phyloP scores from a whole-genome alignment of 2,888 invertebrate genomes.

The Hesperia comma region DNA sequence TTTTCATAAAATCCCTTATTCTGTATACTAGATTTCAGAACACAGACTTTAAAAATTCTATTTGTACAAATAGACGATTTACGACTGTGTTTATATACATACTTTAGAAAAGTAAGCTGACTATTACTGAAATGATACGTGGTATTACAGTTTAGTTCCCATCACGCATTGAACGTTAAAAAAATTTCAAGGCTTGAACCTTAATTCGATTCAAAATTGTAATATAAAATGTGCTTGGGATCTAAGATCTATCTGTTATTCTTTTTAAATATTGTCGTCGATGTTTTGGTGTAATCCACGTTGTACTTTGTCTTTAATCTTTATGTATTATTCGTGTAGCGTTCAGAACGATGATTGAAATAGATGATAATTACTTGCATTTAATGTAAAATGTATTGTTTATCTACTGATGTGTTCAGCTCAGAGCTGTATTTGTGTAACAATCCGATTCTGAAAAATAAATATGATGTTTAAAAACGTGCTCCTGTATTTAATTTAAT shows the following conservation, averaged over 20 bases:
- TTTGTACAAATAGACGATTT: slow-evolving; percentile 21
- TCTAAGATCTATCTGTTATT: slow-evolving; percentile 21
- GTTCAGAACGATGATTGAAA: slow-evolving; percentile 60
- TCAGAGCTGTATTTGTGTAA: slow-evolving; percentile 62
- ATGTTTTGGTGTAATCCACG: slow-evolving; percentile 24
- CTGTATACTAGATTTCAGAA: slow-evolving; percentile 29
- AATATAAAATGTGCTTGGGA: slow-evolving; percentile 12
- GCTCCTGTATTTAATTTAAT: slow-evolving; percentile 2
- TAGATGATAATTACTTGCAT: slow-evolving; percentile 44
- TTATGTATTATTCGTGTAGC: slow-evolving; percentile 49
- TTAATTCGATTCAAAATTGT: background rate
- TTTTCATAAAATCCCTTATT: slow-evolving; percentile 35
- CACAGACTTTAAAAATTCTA: slow-evolving; percentile 27
- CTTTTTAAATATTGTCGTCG: background rate
- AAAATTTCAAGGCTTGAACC: background rate
- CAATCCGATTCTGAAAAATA: slow-evolving; percentile 42
- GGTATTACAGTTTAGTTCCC: background rate
- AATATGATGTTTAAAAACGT: slow-evolving; percentile 60
- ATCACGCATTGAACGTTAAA: background rate
- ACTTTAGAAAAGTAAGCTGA: slow-evolving; percentile 12
- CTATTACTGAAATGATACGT: background rate
- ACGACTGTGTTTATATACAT: slow-evolving; percentile 18
- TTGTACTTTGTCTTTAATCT: slow-evolving; percentile 14
- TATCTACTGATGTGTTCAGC: slow-evolving; percentile 62
- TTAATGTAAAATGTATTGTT: slow-evolving; percentile 46